phyloP scores from a whole-genome alignment of 1,140 invertebrate species.

The Lasaia peninsularis region DNA sequence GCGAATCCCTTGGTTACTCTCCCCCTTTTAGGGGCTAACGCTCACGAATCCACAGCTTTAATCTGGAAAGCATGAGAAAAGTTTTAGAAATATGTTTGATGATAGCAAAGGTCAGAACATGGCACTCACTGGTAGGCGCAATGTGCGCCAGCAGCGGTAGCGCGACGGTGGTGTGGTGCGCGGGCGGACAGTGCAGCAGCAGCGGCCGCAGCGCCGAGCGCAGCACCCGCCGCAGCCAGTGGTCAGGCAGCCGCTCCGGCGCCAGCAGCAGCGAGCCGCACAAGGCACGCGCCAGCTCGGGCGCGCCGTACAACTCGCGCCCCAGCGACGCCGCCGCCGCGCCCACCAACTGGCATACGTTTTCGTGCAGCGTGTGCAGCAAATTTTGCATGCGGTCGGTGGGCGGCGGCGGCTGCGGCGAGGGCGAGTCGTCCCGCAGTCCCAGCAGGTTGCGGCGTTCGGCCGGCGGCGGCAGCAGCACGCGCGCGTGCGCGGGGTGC shows the following conservation, averaged over 20 bases:
- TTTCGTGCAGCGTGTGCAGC: slow-evolving; percentile 61
- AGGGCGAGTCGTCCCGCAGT: slow-evolving; percentile 36
- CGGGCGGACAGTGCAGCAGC: slow-evolving; percentile 88
- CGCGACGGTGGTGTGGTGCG: slow-evolving; percentile 85
- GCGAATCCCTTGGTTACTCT: too few species aligned
- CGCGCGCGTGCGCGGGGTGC: slow-evolving; percentile 47
- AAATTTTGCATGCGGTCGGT: slow-evolving; percentile 91
- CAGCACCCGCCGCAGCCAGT: slow-evolving; percentile 88
- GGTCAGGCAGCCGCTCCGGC: slow-evolving; percentile 88
- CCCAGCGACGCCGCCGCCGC: slow-evolving; percentile 88
- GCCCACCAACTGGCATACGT: slow-evolving; percentile 60
- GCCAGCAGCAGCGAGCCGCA: slow-evolving; percentile 83
- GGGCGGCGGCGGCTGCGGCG: slow-evolving; percentile 74
- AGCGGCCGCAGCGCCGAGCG: slow-evolving; percentile 91
- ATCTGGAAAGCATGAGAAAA: too few species aligned
- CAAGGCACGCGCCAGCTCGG: slow-evolving; percentile 81
- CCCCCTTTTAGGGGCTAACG: too few species aligned
- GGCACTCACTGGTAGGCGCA: slow-evolving; percentile 83
- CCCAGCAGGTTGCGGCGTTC: slow-evolving; percentile 55
- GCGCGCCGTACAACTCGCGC: slow-evolving; percentile 87
- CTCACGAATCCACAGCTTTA: too few species aligned
- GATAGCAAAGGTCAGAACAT: not conserved
- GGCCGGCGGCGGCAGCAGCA: slow-evolving; percentile 43
- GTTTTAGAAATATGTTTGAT: not conserved
- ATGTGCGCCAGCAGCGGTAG: slow-evolving; percentile 87